Conservation (phyloP, 2,888 invertebrate genomes). For the Latheticus oryzae region DNA sequence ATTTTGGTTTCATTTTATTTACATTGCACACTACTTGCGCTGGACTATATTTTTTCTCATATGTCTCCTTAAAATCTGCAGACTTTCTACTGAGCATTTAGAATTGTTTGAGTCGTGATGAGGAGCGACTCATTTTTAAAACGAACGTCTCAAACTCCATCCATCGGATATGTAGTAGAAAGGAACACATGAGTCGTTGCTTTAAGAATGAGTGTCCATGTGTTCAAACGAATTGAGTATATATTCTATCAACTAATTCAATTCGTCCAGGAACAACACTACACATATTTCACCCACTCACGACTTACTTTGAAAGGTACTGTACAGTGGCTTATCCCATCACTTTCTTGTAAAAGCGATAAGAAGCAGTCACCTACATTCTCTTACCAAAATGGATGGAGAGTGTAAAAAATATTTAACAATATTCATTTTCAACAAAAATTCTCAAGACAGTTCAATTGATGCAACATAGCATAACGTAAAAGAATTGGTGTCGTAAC, state of each 20-base stretch:
- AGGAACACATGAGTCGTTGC: conserved; percentile 1
- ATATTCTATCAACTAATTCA: conserved; percentile 15
- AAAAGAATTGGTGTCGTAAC: conserved; percentile 16
- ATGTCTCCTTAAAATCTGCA: conserved; percentile 58
- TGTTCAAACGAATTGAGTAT: conserved; percentile 20
- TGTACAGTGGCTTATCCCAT: conserved; percentile 40
- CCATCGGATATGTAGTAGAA: conserved; percentile 13
- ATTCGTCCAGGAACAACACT: conserved; percentile 27
- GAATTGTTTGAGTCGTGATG: conserved; percentile 58
- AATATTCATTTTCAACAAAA: too few species aligned
- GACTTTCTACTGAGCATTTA: conserved; percentile 65
- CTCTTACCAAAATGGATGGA: conserved; percentile 58
- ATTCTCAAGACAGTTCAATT: conserved; percentile 34
- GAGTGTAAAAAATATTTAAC: conserved; percentile 54
- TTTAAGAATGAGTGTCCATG: conserved; percentile 12
- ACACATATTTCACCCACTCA: conserved; percentile 35
- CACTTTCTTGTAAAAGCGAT: background rate
- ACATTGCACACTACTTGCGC: conserved; percentile 64
- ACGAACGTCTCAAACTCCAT: background rate
- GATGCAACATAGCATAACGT: conserved; percentile 21
- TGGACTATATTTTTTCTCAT: conserved; percentile 59
- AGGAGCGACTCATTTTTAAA: conserved; percentile 36
- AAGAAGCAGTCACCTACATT: conserved; percentile 49
- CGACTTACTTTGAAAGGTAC: conserved; percentile 53
- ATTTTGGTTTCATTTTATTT: conserved; percentile 60